phyloP scores from a whole-genome alignment of 2,888 invertebrate genomes.

The Stenodema calcarata region DNA sequence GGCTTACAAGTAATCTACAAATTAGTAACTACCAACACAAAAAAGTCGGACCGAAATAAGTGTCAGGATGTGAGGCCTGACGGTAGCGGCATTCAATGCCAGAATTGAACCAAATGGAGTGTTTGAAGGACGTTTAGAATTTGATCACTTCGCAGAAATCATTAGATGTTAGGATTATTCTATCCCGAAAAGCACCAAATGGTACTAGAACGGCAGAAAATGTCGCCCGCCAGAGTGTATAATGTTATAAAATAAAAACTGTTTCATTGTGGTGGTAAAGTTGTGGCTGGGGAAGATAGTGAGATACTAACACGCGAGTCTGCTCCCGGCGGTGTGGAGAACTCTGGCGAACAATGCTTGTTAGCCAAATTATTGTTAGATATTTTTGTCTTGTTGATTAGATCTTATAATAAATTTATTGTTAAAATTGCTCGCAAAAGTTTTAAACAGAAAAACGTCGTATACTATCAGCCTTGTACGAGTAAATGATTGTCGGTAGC shows the following conservation, averaged over 20 bases:
- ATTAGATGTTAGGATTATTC: too few relatives aligned
- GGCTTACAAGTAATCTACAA: too few relatives aligned
- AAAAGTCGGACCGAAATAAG: too few relatives aligned
- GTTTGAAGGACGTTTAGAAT: too few relatives aligned
- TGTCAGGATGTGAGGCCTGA: too few relatives aligned
- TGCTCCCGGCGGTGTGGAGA: not conserved
- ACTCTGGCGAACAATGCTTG: not conserved
- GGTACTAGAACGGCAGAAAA: not conserved
- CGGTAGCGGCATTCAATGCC: too few relatives aligned
- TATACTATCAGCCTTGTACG: not conserved
- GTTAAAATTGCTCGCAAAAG: not conserved
- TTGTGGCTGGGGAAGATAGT: not conserved
- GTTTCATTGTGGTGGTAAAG: too few relatives aligned
- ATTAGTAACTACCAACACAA: too few relatives aligned
- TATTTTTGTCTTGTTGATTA: not conserved
- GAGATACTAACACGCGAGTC: not conserved
- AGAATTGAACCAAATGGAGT: too few relatives aligned
- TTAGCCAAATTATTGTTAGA: not conserved
- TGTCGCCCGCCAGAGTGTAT: not conserved
- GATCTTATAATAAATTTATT: not conserved
- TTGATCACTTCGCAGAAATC: too few relatives aligned
- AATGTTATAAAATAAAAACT: not conserved
- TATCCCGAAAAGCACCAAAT: too few relatives aligned
- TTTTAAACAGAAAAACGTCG: not conserved
- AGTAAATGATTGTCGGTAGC: not conserved